Percentiles rank a stretch among this genome's conserved stretches.
Evolutionary conservation across 2,797 vertebrate genomes (phyloP).

Genomic region (Tinamus major): DNA sequence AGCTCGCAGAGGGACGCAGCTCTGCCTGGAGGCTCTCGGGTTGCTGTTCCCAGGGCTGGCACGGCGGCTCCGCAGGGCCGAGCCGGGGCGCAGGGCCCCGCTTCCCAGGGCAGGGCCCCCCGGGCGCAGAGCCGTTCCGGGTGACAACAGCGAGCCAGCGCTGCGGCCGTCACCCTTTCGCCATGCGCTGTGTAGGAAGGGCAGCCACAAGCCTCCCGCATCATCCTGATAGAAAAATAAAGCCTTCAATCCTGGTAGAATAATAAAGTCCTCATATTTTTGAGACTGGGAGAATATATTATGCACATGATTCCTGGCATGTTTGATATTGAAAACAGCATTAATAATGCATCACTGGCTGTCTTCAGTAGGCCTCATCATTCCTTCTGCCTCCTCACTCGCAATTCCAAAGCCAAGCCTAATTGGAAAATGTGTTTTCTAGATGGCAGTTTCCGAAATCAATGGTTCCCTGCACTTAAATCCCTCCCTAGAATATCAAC

Average conservation of each 20-base stretch:
- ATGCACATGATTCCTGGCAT: neutral
- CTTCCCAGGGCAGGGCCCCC: accelerated
- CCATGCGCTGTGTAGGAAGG: accelerated
- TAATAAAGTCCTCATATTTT: neutral
- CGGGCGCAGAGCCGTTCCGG: neutral
- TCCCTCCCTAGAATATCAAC: neutral
- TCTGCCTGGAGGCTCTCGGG: neutral
- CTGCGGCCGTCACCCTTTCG: accelerated
- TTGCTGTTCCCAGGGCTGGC: neutral
- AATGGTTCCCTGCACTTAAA: neutral
- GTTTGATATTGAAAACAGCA: conserved; percentile 60
- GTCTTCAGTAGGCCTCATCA: neutral
- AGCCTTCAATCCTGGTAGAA: neutral
- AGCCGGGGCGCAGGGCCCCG: accelerated
- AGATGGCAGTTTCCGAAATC: neutral
- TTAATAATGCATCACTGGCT: conserved; percentile 64
- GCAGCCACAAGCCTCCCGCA: neutral
- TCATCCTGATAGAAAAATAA: neutral
- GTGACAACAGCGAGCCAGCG: accelerated
- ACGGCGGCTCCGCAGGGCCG: no score
- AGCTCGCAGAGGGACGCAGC: neutral
- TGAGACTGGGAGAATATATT: neutral
- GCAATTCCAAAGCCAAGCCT: conserved; percentile 32
- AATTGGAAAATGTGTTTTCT: conserved; percentile 42
- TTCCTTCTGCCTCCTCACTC: conserved; percentile 27